These are phyloP conservation scores for Aporophyla nigra DNA, from an alignment of 2,888 invertebrate genomes.

Conservation along the genomic window DNA sequence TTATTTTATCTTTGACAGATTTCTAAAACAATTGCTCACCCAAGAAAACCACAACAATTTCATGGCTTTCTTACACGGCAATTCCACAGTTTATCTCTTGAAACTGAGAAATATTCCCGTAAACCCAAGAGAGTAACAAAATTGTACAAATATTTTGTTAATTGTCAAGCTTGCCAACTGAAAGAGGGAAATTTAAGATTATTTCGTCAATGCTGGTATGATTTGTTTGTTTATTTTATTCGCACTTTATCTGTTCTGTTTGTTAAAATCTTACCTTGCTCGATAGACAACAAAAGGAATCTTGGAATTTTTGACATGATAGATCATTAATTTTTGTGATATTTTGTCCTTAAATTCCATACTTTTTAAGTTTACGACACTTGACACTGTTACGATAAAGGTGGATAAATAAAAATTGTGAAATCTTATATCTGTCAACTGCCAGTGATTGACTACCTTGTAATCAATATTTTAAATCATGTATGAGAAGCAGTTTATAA, in stretches of 20 bases:
- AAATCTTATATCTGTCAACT: too few species aligned
- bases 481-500: too few species aligned
- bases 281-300: neutral
- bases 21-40: neutral
- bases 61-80: neutral
- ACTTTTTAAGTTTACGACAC: too few species aligned
- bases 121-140: conserved; percentile 13
- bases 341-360: neutral
- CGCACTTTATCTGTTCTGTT: conserved; percentile 23
- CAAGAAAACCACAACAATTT: neutral
- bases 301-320: too few species aligned
- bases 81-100: neutral
- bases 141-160: conserved; percentile 41
- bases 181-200: conserved; percentile 5
- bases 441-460: too few species aligned
- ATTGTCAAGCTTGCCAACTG: neutral
- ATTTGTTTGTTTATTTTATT: conserved; percentile 10
- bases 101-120: neutral
- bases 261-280: neutral
- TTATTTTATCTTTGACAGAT: too few species aligned
- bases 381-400: too few species aligned
- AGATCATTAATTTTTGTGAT: too few species aligned
- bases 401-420: too few species aligned
- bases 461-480: too few species aligned
- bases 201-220: neutral